These are phyloP conservation scores for Taxidea taxus DNA, from an alignment of 2,113 vertebrate species.

Conservation along the genomic window DNA sequence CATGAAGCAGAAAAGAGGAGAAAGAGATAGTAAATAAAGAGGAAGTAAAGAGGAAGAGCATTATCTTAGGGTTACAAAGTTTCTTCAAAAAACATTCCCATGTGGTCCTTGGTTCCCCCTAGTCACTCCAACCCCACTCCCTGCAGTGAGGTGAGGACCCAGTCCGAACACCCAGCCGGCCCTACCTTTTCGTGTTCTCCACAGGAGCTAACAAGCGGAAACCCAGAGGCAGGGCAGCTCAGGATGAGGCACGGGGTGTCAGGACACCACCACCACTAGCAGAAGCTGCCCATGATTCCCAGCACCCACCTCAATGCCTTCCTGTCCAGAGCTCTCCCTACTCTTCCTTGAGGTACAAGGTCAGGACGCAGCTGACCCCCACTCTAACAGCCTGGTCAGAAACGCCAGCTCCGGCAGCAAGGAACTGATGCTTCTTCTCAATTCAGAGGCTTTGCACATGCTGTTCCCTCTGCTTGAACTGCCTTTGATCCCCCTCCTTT, in stretches of 20 bases:
- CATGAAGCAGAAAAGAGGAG: slow-evolving; percentile 70
- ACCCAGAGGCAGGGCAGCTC: neutral
- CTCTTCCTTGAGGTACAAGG: neutral
- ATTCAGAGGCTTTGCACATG: neutral
- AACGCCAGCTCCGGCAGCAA: neutral
- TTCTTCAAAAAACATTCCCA: slow-evolving; percentile 13
- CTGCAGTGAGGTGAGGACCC: neutral
- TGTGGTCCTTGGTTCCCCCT: neutral
- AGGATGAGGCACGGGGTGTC: neutral
- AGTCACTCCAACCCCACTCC: neutral
- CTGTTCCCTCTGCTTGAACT: neutral
- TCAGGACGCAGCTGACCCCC: neutral
- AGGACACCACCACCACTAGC: neutral
- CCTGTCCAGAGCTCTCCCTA: neutral
- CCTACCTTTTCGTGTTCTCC: neutral
- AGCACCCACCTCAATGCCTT: accelerated
- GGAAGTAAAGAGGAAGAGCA: slow-evolving; percentile 46
- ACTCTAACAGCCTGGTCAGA: neutral
- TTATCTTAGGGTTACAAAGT: slow-evolving; percentile 34
- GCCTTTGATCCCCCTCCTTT: neutral
- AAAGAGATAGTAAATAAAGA: slow-evolving; percentile 47
- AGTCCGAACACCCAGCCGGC: neutral
- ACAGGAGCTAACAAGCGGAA: neutral
- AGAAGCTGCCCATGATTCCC: neutral
- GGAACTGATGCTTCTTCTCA: neutral